Evolutionary conservation across 2,113 vertebrate genomes (phyloP).

Genomic region (Nymphicus hollandicus): DNA sequence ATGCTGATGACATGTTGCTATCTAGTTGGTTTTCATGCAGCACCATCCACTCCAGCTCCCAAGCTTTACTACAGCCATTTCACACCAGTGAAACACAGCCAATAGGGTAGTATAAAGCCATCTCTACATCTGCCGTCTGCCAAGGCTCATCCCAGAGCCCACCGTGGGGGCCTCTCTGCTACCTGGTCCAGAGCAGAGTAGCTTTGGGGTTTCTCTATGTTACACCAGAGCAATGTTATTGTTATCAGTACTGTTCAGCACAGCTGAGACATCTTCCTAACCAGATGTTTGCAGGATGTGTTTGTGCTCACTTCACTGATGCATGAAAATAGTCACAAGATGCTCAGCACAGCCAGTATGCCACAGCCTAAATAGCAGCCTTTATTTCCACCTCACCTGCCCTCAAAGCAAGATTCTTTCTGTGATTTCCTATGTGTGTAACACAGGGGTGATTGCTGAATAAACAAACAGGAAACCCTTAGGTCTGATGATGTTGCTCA

Average conservation of each 20-base stretch:
- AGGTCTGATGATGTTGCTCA: background rate
- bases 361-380: background rate
- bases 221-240: background rate
- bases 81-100: background rate
- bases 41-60: background rate
- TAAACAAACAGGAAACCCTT: conserved; percentile 17
- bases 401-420: background rate
- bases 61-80: background rate
- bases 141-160: background rate
- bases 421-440: background rate
- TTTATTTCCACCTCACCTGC: conserved; percentile 26
- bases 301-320: background rate
- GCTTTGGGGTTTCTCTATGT: background rate
- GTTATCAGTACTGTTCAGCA: background rate
- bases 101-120: background rate
- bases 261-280: conserved; percentile 14
- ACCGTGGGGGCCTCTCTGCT: rapidly evolving
- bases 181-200: background rate
- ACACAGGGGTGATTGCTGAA: rapidly evolving
- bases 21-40: background rate
- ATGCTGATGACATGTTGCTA: conserved; percentile 38
- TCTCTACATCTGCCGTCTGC: background rate
- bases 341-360: background rate
- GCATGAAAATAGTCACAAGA: background rate
- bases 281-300: conserved; percentile 4